Percentiles rank a stretch among this genome's conserved stretches.
Evolutionary conservation across 1,140 invertebrate genomes (phyloP).

Genomic region (Mizuhopecten yessoensis): DNA sequence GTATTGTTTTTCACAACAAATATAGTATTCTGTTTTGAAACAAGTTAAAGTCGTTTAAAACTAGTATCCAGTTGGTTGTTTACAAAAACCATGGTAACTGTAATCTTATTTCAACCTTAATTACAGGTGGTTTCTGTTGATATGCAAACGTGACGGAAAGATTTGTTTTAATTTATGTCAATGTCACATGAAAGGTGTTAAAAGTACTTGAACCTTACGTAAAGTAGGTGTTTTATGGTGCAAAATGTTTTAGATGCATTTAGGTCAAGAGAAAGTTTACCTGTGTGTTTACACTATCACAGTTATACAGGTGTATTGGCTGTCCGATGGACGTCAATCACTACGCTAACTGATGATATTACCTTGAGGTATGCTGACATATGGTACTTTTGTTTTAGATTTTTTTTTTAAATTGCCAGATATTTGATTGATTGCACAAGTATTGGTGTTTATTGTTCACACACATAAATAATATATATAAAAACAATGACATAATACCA

Average conservation of each 20-base stretch:
- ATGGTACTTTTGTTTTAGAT: too few relatives aligned
- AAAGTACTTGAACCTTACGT: neutral
- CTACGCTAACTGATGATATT: too few relatives aligned
- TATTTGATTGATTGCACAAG: too few relatives aligned
- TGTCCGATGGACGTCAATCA: too few relatives aligned
- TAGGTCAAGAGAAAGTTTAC: neutral
- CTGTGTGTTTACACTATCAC: neutral
- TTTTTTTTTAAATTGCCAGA: too few relatives aligned
- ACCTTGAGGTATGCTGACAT: too few relatives aligned
- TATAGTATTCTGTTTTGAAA: neutral
- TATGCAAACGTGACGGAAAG: neutral
- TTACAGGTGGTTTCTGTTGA: constrained; percentile 15
- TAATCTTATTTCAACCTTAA: neutral
- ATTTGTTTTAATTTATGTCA: neutral
- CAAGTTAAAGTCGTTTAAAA: neutral
- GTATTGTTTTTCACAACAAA: neutral
- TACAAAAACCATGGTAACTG: constrained; percentile 25
- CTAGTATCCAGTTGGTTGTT: neutral
- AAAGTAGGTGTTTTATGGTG: neutral
- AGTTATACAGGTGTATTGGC: neutral
- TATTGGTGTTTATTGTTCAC: too few relatives aligned
- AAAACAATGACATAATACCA: too few relatives aligned
- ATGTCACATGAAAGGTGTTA: neutral
- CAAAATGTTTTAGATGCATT: neutral
- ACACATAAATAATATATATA: too few relatives aligned